Base-by-base conservation (phyloP, 2,888 invertebrate genomes). In the Phyto melanocephala region DNA sequence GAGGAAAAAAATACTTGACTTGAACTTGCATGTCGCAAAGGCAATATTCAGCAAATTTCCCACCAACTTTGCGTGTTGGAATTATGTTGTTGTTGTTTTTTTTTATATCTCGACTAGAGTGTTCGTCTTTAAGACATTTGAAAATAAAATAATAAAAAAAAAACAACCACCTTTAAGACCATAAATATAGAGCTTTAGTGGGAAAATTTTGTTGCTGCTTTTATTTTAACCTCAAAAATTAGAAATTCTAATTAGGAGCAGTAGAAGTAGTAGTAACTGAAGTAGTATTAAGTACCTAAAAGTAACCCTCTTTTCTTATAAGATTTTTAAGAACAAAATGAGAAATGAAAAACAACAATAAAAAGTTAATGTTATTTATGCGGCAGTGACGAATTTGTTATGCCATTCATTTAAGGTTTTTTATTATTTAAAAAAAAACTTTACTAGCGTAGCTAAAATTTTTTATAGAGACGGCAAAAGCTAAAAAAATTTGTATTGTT, bases 241-340 rank as follows among this genome's bases (percentile, higher is more conserved):
- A 79, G 75, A 75, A 82, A 65, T 82, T 82, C 82, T 82, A 79
- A 75, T 81, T 52, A 65, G 70, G 35, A 65, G 42, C 7, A 20
- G 20, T n/a, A n/a, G n/a, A n/a, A n/a, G n/a, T n/a, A n/a, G n/a
- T n/a, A n/a, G n/a, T n/a, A n/a, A n/a, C n/a, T n/a, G n/a, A n/a
- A n/a, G n/a, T n/a, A n/a, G n/a, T n/a, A n/a, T n/a, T n/a, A n/a
- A 65, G 35, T 11, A 72, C 28, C 37, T 45, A 13, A 75, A 75
- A 81, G 74, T 65, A 58, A 75, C 78, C 82, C 81, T 63, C 33
- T 56, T 72, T 78, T 77, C 81, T 81, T 81, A 81, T 75, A 81
- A 70, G 81, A 81, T 58, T 78, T 79, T 60, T 62, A 71, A 65
- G 71, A 75, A 58, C 11, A 45, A 45, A 5, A 28, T 28, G 54